These are phyloP conservation scores for Acanthurus leucopareius DNA, from an alignment of 2,797 vertebrate species.

Conservation along the genomic window DNA sequence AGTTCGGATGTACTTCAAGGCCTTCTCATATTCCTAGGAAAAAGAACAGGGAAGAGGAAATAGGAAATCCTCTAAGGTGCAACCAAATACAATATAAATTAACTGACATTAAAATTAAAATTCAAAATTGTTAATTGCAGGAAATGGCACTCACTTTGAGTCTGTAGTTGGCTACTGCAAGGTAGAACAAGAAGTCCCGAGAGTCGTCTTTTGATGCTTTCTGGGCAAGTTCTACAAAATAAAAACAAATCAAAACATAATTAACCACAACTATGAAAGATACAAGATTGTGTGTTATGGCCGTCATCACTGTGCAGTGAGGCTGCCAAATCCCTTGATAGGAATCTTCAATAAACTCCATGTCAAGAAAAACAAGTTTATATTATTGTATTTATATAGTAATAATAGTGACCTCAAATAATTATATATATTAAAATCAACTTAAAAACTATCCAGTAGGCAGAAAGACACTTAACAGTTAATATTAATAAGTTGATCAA, in stretches of 20 bases:
- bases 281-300: not conserved
- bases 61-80: not conserved
- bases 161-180: slow-evolving; percentile 92
- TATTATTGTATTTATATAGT: not conserved
- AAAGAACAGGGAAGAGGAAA: not conserved
- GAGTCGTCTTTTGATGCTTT: slow-evolving; percentile 91
- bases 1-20: slow-evolving; percentile 90
- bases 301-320: not conserved
- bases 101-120: not conserved
- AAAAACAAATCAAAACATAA: not conserved
- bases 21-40: slow-evolving; percentile 91
- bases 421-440: not conserved
- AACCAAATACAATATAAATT: not conserved
- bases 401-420: not conserved
- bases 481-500: not conserved
- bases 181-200: slow-evolving; percentile 92
- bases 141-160: slow-evolving; percentile 86
- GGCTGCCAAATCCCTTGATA: no score
- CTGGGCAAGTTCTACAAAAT: slow-evolving; percentile 87
- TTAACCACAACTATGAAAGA: not conserved
- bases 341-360: not conserved
- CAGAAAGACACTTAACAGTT: not conserved
- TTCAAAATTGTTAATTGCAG: no score
- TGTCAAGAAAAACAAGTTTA: not conserved
- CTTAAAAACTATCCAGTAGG: not conserved